Base-by-base conservation (phyloP, 2,113 vertebrate genomes). In the Campylomormyrus numenius region DNA sequence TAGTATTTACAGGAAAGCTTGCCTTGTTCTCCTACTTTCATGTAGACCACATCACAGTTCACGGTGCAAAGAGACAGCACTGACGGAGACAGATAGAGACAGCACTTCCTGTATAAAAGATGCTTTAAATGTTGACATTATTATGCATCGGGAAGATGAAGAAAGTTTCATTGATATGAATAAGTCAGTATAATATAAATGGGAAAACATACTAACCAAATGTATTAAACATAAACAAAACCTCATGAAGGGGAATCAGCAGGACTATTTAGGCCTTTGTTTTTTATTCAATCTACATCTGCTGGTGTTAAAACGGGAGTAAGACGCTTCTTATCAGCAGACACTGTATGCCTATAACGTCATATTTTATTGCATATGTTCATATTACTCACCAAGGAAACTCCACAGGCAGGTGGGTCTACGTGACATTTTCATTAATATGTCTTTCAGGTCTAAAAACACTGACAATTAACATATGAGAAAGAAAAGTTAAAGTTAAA, bases 51-150 rank as follows among this genome's bases (percentile, higher is more conserved):
- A 0, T 89, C 19, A 27, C 89, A 92, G 58, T 80, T 66, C 48
- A 92, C 93, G 46, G 52, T 74, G 31, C 92, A 84, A 2, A 92
- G 89, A 39, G 39, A 39, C 2, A 96, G 35, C 35, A 39, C 35
- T 39, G 35, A 39, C 2, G 35, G 35, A 39, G 31, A 31, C 31
- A 31, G 31, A 31, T 31, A 31, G 48, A 85, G 11, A 83, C 24
- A 80, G 35, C 52, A 83, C 19, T 80, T 88, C 52, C 53, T 80
- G 74, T 62, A 1, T 58, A n/a, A 39, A 45, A 49, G 5, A 35
- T 15, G n/a, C 15, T 35, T 17, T 87, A 6, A 13, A 35, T 39
- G 31, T 87, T 56, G 48, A 62, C 6, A 31, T 62, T 46, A 21
- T 24, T 62, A 66, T 62, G 35, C 24, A 24, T 45, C 31, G 70